Evolutionary conservation across 2,797 vertebrate genomes (phyloP).

Genomic region (Lacerta agilis): DNA sequence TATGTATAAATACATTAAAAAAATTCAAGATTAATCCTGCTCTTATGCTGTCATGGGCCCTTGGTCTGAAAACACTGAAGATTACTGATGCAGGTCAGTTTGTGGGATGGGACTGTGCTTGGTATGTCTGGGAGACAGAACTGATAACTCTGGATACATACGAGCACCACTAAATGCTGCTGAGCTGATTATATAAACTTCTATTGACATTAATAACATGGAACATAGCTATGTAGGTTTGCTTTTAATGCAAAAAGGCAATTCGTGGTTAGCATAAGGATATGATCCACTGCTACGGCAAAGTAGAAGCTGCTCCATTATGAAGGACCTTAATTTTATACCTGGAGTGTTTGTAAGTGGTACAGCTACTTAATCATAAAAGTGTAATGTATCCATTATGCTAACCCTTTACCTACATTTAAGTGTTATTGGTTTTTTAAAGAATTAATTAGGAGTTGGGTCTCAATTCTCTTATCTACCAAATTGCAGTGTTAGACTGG

Average conservation of each 20-base stretch:
- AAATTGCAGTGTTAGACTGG: slow-evolving; percentile 57
- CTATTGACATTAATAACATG: slow-evolving; percentile 23
- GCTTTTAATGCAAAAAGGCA: slow-evolving; percentile 31
- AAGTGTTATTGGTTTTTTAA: slow-evolving; percentile 38
- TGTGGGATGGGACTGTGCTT: neutral
- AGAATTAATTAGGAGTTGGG: slow-evolving; percentile 55
- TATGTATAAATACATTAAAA: neutral
- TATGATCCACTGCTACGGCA: slow-evolving; percentile 14
- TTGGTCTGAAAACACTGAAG: neutral
- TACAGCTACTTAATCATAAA: slow-evolving; percentile 61
- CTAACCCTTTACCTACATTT: slow-evolving; percentile 62
- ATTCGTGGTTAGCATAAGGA: slow-evolving; percentile 23
- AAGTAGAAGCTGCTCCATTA: slow-evolving; percentile 27
- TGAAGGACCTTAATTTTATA: slow-evolving; percentile 56
- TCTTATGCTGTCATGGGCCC: neutral
- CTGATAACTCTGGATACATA: neutral
- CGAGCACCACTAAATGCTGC: neutral
- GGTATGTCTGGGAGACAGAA: neutral
- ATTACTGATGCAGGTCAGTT: neutral
- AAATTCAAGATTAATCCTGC: neutral
- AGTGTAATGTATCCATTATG: slow-evolving; percentile 60
- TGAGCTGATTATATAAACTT: slow-evolving; percentile 9
- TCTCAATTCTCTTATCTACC: slow-evolving; percentile 67
- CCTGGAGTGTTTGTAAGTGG: slow-evolving; percentile 48
- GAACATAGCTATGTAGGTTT: slow-evolving; percentile 44